Conservation (phyloP, 2,113 vertebrate genomes). For the Psammodynastes pulverulentus region DNA sequence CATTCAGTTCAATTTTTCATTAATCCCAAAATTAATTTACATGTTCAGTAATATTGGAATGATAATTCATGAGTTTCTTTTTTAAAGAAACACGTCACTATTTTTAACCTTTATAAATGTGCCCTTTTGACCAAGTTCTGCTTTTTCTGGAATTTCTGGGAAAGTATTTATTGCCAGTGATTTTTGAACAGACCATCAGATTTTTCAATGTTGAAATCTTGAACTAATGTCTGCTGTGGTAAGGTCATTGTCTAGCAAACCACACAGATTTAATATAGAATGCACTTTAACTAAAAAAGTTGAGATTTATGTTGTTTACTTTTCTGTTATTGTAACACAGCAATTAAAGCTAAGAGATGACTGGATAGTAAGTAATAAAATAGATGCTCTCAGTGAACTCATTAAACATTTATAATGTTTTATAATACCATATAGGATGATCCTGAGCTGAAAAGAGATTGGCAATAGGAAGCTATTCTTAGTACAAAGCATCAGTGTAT, state of each 20-base stretch:
- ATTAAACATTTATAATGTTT: conserved; percentile 76
- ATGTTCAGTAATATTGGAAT: neutral
- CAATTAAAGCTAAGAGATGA: conserved; percentile 69
- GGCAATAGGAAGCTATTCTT: conserved; percentile 66
- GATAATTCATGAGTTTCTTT: neutral
- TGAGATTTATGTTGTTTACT: conserved; percentile 60
- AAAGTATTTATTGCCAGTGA: conserved; percentile 31
- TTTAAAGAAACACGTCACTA: neutral
- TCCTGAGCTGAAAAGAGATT: conserved; percentile 57
- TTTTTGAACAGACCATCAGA: conserved; percentile 27
- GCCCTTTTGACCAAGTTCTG: conserved; percentile 20
- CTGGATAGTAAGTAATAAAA: conserved; percentile 65
- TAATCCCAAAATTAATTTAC: neutral
- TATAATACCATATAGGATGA: conserved; percentile 69
- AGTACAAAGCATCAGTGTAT: conserved; percentile 68
- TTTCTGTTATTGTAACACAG: conserved; percentile 62
- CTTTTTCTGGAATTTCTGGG: conserved; percentile 43
- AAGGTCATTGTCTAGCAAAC: conserved; percentile 39
- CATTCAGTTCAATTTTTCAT: neutral
- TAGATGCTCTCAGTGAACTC: conserved; percentile 68
- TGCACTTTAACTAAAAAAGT: conserved; percentile 56
- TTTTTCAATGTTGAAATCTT: conserved; percentile 40
- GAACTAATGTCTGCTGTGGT: conserved; percentile 16
- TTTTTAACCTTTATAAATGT: neutral
- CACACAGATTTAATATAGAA: conserved; percentile 49